Evolutionary conservation across 2,113 vertebrate species (phyloP), one percentile per base, ranked within the genome.

Genomic region (Malaclemys terrapin): DNA sequence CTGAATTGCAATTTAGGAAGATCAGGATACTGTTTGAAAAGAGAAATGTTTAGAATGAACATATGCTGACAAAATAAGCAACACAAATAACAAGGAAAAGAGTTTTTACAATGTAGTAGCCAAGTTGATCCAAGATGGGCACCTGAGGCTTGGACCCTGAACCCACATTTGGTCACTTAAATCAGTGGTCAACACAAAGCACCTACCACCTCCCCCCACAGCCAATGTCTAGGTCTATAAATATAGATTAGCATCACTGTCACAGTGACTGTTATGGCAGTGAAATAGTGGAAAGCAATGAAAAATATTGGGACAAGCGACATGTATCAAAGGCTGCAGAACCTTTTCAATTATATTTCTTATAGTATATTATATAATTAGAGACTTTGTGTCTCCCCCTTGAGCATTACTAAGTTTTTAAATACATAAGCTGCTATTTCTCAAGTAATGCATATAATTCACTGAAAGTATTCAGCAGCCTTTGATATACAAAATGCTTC

Each of bases 71-170:
- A 89, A 89, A 53, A 29, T 25, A 80, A 83, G 81, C 95, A 78
- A 49, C 47, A 84, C 69, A 91, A 56, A 94, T 3, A 59, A 82
- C 65, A 38, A 38, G 80, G n/a, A 82, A 49, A 94, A 88, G 35
- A 93, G 38, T 47, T 92, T 79, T 93, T 86, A 91, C 86, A 91
- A 92, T 87, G 47, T 84, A 93, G 42, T 72, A 84, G 79, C 17
- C 79, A 65, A 19, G 5, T 25, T 78, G 10, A 38, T 80, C 53
- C 49, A 27, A 17, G 27, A 56, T 82, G 14, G 42, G 35, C 10
- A 7, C 24, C 78, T 35, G 31, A 76, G 54, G 42, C 82, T 31
- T 8, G n/a, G 52, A 35, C 50, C 25, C 57, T 27, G 75, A 20
- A 5, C 29, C 87, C 56, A 19, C 54, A 75, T 45, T 45, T 22